Percentiles rank a stretch among this genome's conserved stretches.
Evolutionary conservation across 2,888 invertebrate species (phyloP).

Genomic region (Hipparchia sbordonii): DNA sequence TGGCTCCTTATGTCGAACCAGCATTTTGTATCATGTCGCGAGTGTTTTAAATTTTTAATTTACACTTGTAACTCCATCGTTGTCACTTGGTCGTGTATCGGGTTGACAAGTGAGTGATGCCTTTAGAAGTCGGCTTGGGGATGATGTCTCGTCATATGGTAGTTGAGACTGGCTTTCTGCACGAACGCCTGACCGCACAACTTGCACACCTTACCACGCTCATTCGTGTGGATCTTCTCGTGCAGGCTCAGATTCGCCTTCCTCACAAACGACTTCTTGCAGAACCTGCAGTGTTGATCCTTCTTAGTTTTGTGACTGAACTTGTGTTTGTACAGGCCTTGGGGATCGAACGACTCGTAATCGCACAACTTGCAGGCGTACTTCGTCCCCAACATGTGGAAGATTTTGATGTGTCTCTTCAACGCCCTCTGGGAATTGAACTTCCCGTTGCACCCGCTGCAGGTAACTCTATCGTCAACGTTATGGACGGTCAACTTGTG

Average conservation of each 20-base stretch:
- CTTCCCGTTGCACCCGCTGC: slow-evolving; percentile 64
- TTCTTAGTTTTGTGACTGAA: slow-evolving; percentile 68
- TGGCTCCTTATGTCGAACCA: no score
- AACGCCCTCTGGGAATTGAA: slow-evolving; percentile 63
- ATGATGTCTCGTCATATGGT: slow-evolving; percentile 73
- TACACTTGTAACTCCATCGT: no score
- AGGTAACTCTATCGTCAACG: slow-evolving; percentile 64
- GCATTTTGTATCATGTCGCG: no score
- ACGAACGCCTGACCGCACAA: slow-evolving; percentile 72
- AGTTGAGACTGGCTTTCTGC: slow-evolving; percentile 73
- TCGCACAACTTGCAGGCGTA: slow-evolving; percentile 64
- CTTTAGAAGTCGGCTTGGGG: slow-evolving; percentile 62
- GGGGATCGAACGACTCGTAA: slow-evolving; percentile 61
- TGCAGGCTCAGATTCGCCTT: slow-evolving; percentile 60
- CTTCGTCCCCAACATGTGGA: slow-evolving; percentile 68
- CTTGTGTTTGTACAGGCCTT: slow-evolving; percentile 64
- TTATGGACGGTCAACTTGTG: slow-evolving; percentile 61
- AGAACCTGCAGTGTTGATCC: slow-evolving; percentile 69
- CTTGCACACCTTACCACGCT: slow-evolving; percentile 62
- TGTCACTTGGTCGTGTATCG: no score
- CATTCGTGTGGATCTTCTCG: slow-evolving; percentile 70
- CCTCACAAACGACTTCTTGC: slow-evolving; percentile 70
- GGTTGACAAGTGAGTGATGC: no score
- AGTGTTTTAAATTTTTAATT: no score
- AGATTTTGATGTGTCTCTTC: slow-evolving; percentile 60